A percentile compares a stretch with the other conserved stretches of the same genome.
Conservation (phyloP, 2,888 invertebrate species). For the Rhopalosiphum nymphaeae region DNA sequence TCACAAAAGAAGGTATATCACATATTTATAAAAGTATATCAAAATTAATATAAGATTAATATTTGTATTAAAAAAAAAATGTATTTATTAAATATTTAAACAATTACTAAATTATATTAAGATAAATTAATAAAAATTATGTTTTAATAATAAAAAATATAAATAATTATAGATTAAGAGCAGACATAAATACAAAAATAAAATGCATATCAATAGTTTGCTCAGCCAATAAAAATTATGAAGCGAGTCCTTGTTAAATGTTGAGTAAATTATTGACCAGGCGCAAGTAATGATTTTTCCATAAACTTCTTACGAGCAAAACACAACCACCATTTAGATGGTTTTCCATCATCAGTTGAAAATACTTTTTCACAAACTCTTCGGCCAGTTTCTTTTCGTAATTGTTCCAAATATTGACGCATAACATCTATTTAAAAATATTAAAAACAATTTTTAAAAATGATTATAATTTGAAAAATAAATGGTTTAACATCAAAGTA, state of each 20-base stretch:
- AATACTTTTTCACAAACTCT: constrained; percentile 94
- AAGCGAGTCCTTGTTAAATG: neutral
- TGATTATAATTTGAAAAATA: neutral
- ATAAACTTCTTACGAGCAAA: constrained; percentile 99
- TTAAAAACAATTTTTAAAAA: neutral
- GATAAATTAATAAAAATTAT: neutral
- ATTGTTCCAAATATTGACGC: constrained; percentile 92
- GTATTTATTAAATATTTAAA: neutral
- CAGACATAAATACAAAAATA: constrained; percentile 40
- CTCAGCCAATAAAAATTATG: neutral
- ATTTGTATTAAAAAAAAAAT: neutral
- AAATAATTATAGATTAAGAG: constrained; percentile 23
- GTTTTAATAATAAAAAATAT: neutral
- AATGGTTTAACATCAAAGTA: constrained; percentile 69
- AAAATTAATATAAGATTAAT: neutral
- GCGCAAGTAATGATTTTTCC: constrained; percentile 96
- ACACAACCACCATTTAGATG: constrained; percentile 99
- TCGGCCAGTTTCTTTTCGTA: constrained; percentile 94
- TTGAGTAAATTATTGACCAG: constrained; percentile 77
- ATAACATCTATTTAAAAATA: constrained; percentile 78
- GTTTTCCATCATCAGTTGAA: constrained; percentile 89
- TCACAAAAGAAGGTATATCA: neutral
- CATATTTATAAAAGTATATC: neutral
- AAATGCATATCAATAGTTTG: constrained; percentile 13
- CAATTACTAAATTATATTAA: neutral